Evolutionary conservation across 2,113 vertebrate species (phyloP), one percentile per base, ranked within the genome.

Genomic region (human (Homo sapiens)): DNA sequence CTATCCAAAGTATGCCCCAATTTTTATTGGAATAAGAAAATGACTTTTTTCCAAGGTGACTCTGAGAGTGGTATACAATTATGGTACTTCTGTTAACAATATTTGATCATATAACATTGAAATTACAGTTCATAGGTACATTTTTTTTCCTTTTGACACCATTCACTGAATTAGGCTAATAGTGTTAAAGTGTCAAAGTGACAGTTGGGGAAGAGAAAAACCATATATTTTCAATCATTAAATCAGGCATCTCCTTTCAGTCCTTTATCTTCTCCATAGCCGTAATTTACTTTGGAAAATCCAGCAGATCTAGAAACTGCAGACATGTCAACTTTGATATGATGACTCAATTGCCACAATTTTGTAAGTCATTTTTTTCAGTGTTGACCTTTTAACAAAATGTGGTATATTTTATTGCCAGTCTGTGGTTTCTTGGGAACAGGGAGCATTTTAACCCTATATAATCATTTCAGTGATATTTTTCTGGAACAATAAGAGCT

Each of bases 71-170:
- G 6, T 83, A 1, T 93, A 6, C 66, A 79, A 17, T 61, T 85
- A 76, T 8, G 0, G 3, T 52, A 73, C 72, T 59, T 79, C 22
- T 93, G 93, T 45, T 83, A 30, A 48, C 89, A 95, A 59, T 94
- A 68, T 78, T 91, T 97, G 35, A 20, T 43, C 13, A 22, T 81
- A 13, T 72, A 96, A 82, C 20, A 76, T 66, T 81, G 10, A 93
- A 79, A 70, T 86, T 92, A 91, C 4, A 89, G 0, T 40, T 86
- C 79, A 45, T 83, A 86, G 40, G 3, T 82, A 30, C 38, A 45
- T 78, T 38, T 95, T 97, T 97, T 97, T 88, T 50, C 55, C 50
- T 78, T 81, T 66, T 80, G 43, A 84, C 93, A 68, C 17, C 89
- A 43, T 68, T 94, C 48, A 55, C 48, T 79, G 32, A 80, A 70